Percentiles rank a stretch among this genome's conserved stretches.
Conservation (phyloP, 2,113 vertebrate genomes). For the Lepus timidus region DNA sequence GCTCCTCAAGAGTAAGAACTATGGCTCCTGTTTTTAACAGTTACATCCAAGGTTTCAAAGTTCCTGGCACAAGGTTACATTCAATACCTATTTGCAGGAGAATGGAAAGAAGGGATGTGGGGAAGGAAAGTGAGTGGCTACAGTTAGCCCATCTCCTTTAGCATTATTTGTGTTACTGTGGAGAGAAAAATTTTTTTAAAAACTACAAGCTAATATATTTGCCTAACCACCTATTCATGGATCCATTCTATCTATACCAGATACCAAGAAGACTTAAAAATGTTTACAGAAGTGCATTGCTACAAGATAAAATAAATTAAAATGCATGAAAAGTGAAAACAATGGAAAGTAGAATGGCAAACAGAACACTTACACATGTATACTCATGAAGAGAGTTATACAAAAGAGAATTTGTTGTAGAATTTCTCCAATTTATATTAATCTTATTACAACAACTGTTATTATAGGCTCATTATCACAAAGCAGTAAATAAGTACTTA, state of each 20-base stretch:
- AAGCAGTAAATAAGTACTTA: slow-evolving; percentile 10
- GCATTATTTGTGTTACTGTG: background rate
- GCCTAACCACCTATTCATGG: background rate
- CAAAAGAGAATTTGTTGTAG: background rate
- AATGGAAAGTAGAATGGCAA: background rate
- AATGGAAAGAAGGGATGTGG: background rate
- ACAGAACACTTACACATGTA: background rate
- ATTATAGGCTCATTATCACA: background rate
- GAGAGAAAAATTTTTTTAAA: background rate
- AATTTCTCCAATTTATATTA: slow-evolving; percentile 46
- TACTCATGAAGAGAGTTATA: background rate
- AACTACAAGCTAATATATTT: background rate
- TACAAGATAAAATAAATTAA: background rate
- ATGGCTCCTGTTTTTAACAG: background rate
- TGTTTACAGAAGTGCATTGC: background rate
- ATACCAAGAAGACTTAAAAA: slow-evolving; percentile 1
- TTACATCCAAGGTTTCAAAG: background rate
- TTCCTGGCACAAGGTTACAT: background rate
- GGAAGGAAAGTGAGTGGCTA: background rate
- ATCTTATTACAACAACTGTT: slow-evolving; percentile 3
- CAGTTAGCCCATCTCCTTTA: background rate
- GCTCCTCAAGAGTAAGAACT: background rate
- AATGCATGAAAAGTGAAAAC: background rate
- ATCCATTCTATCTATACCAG: background rate
- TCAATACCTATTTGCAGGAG: slow-evolving; percentile 33